A percentile compares a stretch with the other conserved stretches of the same genome.
phyloP scores from a whole-genome alignment of 2,797 vertebrate genomes.

The Hippoglossus hippoglossus region DNA sequence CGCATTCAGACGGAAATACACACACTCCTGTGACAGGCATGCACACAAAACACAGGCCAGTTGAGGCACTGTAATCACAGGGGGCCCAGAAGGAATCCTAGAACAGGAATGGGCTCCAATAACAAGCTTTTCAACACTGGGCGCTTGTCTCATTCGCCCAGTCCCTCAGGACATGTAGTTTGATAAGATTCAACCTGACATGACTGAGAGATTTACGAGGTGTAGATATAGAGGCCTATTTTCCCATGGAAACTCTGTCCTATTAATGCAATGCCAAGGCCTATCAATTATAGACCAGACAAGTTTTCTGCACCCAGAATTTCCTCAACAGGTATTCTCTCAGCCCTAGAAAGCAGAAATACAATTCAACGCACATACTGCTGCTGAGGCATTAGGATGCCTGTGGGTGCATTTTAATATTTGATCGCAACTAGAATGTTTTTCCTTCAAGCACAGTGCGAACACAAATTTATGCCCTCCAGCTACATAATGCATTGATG shows the following conservation, averaged over 20 bases:
- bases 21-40: constrained; percentile 20
- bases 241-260: constrained; percentile 47
- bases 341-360: constrained; percentile 34
- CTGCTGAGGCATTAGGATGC: constrained; percentile 37
- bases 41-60: constrained; percentile 41
- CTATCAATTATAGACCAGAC: constrained; percentile 64
- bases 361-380: constrained; percentile 1
- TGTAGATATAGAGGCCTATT: constrained; percentile 59
- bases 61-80: constrained; percentile 67
- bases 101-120: constrained; percentile 66
- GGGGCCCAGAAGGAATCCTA: constrained; percentile 63
- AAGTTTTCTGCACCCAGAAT: constrained; percentile 28
- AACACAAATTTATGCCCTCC: constrained; percentile 65
- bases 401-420: constrained; percentile 71
- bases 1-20: constrained; percentile 33
- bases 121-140: constrained; percentile 69
- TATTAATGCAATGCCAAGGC: constrained; percentile 43
- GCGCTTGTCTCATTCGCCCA: constrained; percentile 54
- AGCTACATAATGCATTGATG: constrained; percentile 56
- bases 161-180: constrained; percentile 61
- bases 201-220: constrained; percentile 68
- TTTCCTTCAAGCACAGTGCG: constrained; percentile 60
- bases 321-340: constrained; percentile 44
- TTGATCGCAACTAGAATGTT: constrained; percentile 59
- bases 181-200: constrained; percentile 69